Conservation (phyloP, 2,888 invertebrate species). For the Mimachlamys varia region DNA sequence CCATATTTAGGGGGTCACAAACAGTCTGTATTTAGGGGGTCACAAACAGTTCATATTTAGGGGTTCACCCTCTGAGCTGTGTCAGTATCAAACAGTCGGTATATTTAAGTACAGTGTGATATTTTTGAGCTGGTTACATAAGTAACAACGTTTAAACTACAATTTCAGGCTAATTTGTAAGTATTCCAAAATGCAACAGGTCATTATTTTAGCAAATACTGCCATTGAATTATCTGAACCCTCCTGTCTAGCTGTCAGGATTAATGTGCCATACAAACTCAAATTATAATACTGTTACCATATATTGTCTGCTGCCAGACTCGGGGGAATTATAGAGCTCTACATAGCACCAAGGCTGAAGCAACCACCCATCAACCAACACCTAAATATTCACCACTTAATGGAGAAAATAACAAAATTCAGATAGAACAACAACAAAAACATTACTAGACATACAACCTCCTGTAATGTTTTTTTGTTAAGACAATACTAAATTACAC, state of each 20-base stretch:
- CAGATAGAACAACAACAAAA: background rate
- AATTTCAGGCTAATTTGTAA: too few species aligned
- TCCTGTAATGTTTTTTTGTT: background rate
- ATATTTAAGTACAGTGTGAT: too few species aligned
- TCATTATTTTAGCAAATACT: background rate
- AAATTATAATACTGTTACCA: conserved; percentile 24
- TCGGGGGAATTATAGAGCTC: background rate
- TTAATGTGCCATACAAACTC: conserved; percentile 21
- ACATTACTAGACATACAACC: too few species aligned
- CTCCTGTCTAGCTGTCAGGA: background rate
- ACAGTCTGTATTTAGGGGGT: too few species aligned
- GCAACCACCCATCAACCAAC: background rate
- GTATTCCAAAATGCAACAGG: too few species aligned
- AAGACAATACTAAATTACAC: background rate
- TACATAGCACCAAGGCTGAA: background rate
- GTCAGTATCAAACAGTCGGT: too few species aligned
- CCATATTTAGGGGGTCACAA: too few species aligned
- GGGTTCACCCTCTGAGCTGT: too few species aligned
- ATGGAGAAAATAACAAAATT: background rate
- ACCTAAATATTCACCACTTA: background rate
- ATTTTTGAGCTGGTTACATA: too few species aligned
- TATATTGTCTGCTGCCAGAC: conserved; percentile 4
- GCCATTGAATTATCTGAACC: background rate
- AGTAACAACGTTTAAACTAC: too few species aligned
- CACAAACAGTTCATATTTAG: too few species aligned